These are phyloP conservation scores for Silurus glanis DNA, from an alignment of 2,113 vertebrate genomes.

Conservation along the genomic window DNA sequence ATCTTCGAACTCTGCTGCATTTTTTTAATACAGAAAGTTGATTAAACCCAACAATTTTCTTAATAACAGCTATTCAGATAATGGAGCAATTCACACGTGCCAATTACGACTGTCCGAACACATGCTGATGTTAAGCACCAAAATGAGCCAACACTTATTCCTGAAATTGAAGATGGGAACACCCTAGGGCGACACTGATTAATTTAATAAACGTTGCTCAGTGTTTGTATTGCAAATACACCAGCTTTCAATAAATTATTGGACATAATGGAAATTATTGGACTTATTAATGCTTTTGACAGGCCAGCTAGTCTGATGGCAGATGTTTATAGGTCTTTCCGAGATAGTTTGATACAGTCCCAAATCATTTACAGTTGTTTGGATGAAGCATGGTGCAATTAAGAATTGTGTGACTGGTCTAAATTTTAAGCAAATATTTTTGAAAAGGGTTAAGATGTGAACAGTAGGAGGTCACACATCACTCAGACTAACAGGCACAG, in stretches of 20 bases:
- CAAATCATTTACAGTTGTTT: slow-evolving; percentile 10
- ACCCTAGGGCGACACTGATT: background rate
- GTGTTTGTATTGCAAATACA: background rate
- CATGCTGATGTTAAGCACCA: background rate
- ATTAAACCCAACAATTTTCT: slow-evolving; percentile 23
- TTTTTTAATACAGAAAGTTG: background rate
- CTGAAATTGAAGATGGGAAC: background rate
- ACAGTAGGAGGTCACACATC: background rate
- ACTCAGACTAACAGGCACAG: background rate
- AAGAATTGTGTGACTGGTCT: background rate
- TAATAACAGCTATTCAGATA: slow-evolving; percentile 20
- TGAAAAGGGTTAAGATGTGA: background rate
- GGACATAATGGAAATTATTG: background rate
- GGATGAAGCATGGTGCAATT: background rate
- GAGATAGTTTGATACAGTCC: slow-evolving; percentile 2
- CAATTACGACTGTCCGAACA: slow-evolving; percentile 8
- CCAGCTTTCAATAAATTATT: background rate
- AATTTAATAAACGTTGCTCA: background rate
- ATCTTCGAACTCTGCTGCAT: background rate
- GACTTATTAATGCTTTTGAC: no score
- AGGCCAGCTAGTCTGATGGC: background rate
- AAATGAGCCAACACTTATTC: background rate
- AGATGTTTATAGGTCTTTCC: background rate
- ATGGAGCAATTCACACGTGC: background rate
- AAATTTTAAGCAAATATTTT: background rate